Conservation (phyloP, 1,140 invertebrate genomes). For the Zaprionus tsacasi region DNA sequence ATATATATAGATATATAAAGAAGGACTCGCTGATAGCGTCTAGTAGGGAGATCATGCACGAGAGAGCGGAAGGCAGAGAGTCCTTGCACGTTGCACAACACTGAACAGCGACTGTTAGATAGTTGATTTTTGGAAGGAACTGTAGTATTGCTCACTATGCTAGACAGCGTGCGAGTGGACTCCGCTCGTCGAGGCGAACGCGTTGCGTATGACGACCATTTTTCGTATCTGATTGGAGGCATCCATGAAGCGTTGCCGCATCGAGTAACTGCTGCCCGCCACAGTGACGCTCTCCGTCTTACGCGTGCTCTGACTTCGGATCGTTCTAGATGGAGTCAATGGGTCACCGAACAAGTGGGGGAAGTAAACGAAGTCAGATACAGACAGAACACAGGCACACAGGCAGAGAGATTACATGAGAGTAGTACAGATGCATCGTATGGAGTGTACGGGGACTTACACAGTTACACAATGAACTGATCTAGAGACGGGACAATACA, state of each 20-base stretch:
- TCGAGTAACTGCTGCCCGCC: conserved; percentile 56
- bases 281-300: conserved; percentile 73
- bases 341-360: not conserved
- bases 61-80: conserved; percentile 1
- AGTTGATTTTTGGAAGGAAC: no score
- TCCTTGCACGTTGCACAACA: conserved; percentile 45
- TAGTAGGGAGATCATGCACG: no score
- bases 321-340: conserved; percentile 68
- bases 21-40: no score
- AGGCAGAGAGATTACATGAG: not conserved
- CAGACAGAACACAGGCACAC: conserved; percentile 4
- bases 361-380: conserved; percentile 16
- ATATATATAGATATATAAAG: not conserved
- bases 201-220: conserved; percentile 75
- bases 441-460: conserved; percentile 13
- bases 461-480: conserved; percentile 36
- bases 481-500: conserved; percentile 26
- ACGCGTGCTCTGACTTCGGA: conserved; percentile 72
- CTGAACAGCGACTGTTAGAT: not conserved
- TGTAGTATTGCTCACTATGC: not conserved
- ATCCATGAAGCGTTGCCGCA: conserved; percentile 75
- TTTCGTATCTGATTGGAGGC: conserved; percentile 77
- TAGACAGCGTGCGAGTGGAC: conserved; percentile 72
- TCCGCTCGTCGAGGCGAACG: conserved; percentile 58
- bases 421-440: not conserved